Conservation (phyloP, 2,797 vertebrate genomes). For the Pangasius krempfi region DNA sequence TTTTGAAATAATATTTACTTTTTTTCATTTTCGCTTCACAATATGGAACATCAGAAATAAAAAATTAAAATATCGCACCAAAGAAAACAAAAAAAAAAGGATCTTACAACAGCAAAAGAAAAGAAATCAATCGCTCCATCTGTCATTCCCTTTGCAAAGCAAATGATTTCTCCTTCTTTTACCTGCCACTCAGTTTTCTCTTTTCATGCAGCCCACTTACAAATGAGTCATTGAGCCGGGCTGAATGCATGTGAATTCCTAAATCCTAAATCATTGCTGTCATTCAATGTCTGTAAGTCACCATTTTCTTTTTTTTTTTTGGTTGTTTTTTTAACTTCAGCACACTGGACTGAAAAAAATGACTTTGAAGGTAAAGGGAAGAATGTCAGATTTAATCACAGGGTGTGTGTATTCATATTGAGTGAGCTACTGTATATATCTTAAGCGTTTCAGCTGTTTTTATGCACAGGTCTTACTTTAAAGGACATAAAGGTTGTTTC, state of each 20-base stretch:
- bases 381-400: background rate
- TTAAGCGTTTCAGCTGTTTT: background rate
- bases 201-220: slow-evolving; percentile 27
- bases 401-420: background rate
- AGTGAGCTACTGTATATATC: background rate
- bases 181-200: slow-evolving; percentile 32
- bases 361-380: background rate
- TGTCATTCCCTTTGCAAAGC: slow-evolving; percentile 5
- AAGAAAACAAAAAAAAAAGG: slow-evolving; percentile 9
- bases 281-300: background rate
- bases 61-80: background rate
- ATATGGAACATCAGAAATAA: background rate
- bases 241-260: slow-evolving; percentile 23
- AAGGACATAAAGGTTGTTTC: background rate
- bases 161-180: slow-evolving; percentile 21
- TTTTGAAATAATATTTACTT: background rate
- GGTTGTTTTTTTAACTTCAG: slow-evolving; percentile 1
- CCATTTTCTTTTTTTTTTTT: background rate
- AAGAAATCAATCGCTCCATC: slow-evolving; percentile 20
- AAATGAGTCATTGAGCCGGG: slow-evolving; percentile 22
- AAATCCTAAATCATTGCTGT: slow-evolving; percentile 22
- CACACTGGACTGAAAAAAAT: background rate
- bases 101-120: slow-evolving; percentile 12
- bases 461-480: background rate
- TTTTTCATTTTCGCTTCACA: slow-evolving; percentile 12